Conservation (phyloP, 2,888 invertebrate species). For the Xylocampa areola region DNA sequence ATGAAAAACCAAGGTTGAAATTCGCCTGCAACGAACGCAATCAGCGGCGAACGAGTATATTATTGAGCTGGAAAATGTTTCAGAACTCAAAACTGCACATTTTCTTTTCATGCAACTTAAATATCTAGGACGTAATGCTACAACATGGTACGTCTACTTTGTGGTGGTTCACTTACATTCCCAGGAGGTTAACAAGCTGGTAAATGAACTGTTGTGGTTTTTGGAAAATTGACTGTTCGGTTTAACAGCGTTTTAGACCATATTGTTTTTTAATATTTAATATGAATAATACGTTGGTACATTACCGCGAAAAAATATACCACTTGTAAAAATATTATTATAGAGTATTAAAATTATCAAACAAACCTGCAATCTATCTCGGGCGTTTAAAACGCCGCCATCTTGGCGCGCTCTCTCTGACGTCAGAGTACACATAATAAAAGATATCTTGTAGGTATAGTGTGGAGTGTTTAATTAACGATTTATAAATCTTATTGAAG, state of each 20-base stretch:
- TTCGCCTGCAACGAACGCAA: slow-evolving; percentile 59
- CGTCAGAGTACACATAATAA: no score
- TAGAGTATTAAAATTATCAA: no score
- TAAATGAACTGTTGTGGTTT: slow-evolving; percentile 52
- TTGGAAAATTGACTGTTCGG: slow-evolving; percentile 28
- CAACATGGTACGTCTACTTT: slow-evolving; percentile 32
- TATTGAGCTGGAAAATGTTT: slow-evolving; percentile 81
- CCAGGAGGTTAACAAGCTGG: slow-evolving; percentile 30
- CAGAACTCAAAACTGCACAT: slow-evolving; percentile 77
- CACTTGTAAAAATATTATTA: no score
- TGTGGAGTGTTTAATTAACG: no score
- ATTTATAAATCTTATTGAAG: no score
- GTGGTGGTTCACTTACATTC: slow-evolving; percentile 46
- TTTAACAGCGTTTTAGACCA: slow-evolving; percentile 19
- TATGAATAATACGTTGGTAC: no score
- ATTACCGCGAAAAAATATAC: no score
- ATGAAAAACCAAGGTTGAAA: slow-evolving; percentile 51
- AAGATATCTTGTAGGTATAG: no score
- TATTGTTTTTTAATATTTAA: slow-evolving; percentile 14
- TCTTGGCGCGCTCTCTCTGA: no score
- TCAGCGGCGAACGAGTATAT: slow-evolving; percentile 73
- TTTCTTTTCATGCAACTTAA: slow-evolving; percentile 63
- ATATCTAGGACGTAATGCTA: slow-evolving; percentile 47
- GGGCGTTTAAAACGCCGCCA: no score
- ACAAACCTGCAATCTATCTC: no score